These are phyloP conservation scores for Oscheius sp. DNA, from an alignment of 2,888 invertebrate species.

Conservation along the genomic window DNA sequence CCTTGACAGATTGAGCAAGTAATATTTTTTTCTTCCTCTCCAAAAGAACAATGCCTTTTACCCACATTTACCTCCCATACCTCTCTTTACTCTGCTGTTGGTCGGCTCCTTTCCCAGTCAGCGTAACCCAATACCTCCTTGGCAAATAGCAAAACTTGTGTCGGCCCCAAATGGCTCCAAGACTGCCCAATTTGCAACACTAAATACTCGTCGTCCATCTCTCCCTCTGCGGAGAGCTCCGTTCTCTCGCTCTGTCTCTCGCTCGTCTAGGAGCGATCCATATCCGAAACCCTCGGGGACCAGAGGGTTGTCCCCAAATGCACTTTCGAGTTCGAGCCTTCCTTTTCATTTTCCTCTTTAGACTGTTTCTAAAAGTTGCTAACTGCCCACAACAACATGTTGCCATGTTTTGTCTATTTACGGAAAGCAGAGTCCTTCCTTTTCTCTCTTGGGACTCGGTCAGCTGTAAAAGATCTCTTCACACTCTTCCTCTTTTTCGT, in stretches of 20 bases:
- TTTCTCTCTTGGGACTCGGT: too few relatives aligned
- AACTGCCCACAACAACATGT: not conserved
- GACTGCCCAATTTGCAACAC: slow-evolving; percentile 22
- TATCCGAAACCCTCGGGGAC: slow-evolving; percentile 26
- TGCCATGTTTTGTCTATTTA: slow-evolving; percentile 8
- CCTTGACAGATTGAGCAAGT: too few relatives aligned
- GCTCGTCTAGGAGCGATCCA: slow-evolving; percentile 14
- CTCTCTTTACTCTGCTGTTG: not conserved
- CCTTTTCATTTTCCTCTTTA: not conserved
- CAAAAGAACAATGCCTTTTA: too few relatives aligned
- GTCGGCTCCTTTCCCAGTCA: not conserved
- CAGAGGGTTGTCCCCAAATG: slow-evolving; percentile 26
- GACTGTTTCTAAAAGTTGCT: not conserved
- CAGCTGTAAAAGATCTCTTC: too few relatives aligned
- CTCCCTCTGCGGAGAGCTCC: too few relatives aligned
- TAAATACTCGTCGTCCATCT: slow-evolving; percentile 25
- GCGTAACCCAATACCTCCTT: too few relatives aligned
- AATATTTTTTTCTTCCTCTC: too few relatives aligned
- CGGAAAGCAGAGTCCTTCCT: slow-evolving; percentile 2
- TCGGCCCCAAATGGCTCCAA: not conserved
- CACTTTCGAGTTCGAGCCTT: not conserved
- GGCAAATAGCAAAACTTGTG: too few relatives aligned
- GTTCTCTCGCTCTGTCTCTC: too few relatives aligned
- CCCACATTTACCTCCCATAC: not conserved
- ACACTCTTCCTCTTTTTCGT: too few relatives aligned